Conservation (phyloP, 2,113 vertebrate genomes). For the Eulacestoma nigropectus region DNA sequence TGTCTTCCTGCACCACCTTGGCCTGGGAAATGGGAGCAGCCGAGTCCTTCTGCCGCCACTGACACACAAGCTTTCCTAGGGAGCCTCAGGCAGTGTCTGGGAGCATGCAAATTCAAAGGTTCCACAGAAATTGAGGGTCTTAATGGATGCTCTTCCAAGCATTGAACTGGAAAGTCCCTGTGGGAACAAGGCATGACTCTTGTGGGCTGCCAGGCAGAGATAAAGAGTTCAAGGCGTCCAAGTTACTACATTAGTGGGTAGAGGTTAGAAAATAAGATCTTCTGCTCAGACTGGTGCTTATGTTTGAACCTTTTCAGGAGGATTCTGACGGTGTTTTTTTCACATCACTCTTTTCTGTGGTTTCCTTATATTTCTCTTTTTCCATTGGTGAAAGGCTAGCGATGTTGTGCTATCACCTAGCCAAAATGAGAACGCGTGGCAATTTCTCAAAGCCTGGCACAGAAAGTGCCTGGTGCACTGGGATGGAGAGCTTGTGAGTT, state of each 20-base stretch:
- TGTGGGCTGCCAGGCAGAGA: not conserved
- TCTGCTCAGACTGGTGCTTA: not conserved
- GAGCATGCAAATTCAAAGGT: not conserved
- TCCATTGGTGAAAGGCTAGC: not conserved
- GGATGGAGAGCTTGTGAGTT: not conserved
- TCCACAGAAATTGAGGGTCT: not conserved
- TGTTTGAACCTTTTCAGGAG: not conserved
- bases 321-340: not conserved
- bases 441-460: not conserved
- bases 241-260: not conserved
- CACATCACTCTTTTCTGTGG: not conserved
- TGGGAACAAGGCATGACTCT: not conserved
- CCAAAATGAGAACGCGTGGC: not conserved
- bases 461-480: not conserved
- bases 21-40: not conserved
- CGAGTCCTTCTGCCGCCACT: not conserved
- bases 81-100: not conserved
- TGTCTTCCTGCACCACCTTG: not conserved
- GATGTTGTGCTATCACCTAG: not conserved
- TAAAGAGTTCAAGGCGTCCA: not conserved
- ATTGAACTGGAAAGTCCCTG: constrained; percentile 18
- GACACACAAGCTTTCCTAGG: not conserved
- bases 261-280: constrained; percentile 1
- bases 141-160: not conserved
- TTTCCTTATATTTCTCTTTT: not conserved